Base-by-base conservation (phyloP, 2,888 invertebrate species). In the Papilio demoleus region DNA sequence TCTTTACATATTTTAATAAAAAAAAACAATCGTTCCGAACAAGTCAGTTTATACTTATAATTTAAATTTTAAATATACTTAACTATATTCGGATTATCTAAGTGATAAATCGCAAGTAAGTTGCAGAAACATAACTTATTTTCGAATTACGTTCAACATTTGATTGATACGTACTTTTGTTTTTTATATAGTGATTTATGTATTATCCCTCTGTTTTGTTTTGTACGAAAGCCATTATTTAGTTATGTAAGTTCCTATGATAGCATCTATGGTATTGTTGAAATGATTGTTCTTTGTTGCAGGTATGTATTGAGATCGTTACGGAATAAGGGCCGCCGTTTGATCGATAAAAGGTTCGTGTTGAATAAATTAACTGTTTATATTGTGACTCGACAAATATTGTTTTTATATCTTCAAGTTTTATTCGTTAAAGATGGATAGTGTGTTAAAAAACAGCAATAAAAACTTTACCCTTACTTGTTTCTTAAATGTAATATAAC, bases 221-320 rank as follows among this genome's bases (percentile, higher is more conserved):
- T 53, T 61, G 19, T 50, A 73, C 79, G 75, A 73, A 77, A 79
- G 65, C n/a, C n/a, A n/a, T 70, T 71, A 58, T 40, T 67, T 70
- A 68, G 64, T 77, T 78, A 76, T 75, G 77, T 76, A 76, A 78
- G 76, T 74, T 72, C 72, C 70, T 70, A 65, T 65, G 81, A 84
- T 84, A 73, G 70, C 81, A 81, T 82, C 81, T 76, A 50, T 70
- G 75, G 68, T 77, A 78, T 78, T 77, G 74, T 77, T 76, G 77
- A 80, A 82, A 78, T 79, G 80, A 85, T 83, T 78, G 80, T 88
- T 88, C 86, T 88, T 89, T 88, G 88, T 90, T 89, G 71, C 88
- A 88, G 88, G 90, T 90, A 88, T 75, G 85, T 86, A 84, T 73
- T 76, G 75, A 76, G 83, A 84, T 70, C 72, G 73, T 79, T 78